phyloP scores from a whole-genome alignment of 2,797 vertebrate species.

The Siniperca scherzeri region DNA sequence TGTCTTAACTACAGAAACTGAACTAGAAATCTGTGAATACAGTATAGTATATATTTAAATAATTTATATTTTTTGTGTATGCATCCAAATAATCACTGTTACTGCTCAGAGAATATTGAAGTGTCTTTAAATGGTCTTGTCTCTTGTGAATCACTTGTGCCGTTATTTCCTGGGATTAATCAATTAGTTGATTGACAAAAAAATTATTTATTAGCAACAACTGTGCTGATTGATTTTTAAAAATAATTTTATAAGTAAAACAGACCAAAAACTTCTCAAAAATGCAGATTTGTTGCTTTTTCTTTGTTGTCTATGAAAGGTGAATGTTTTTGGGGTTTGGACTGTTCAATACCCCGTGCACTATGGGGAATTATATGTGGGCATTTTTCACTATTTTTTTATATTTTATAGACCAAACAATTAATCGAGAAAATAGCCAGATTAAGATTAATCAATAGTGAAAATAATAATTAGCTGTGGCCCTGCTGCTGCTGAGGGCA shows the following conservation, averaged over 20 bases:
- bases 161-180: slow-evolving; percentile 10
- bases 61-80: slow-evolving; percentile 26
- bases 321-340: not conserved
- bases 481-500: slow-evolving; percentile 10
- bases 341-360: not conserved
- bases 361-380: not conserved
- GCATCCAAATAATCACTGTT: slow-evolving; percentile 12
- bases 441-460: not conserved
- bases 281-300: slow-evolving; percentile 2
- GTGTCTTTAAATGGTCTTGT: not conserved
- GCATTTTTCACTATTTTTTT: not conserved
- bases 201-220: not conserved
- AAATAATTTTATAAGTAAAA: not conserved
- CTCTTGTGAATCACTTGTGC: not conserved
- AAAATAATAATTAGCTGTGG: not conserved
- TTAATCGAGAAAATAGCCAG: not conserved
- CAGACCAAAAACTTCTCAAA: not conserved
- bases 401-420: slow-evolving; percentile 6
- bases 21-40: slow-evolving; percentile 5
- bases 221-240: not conserved
- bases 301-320: not conserved
- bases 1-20: not conserved
- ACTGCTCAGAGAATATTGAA: slow-evolving; percentile 15
- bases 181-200: not conserved
- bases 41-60: slow-evolving; percentile 18